Conservation (phyloP, 2,888 invertebrate genomes). For the Isoperla grammatica region DNA sequence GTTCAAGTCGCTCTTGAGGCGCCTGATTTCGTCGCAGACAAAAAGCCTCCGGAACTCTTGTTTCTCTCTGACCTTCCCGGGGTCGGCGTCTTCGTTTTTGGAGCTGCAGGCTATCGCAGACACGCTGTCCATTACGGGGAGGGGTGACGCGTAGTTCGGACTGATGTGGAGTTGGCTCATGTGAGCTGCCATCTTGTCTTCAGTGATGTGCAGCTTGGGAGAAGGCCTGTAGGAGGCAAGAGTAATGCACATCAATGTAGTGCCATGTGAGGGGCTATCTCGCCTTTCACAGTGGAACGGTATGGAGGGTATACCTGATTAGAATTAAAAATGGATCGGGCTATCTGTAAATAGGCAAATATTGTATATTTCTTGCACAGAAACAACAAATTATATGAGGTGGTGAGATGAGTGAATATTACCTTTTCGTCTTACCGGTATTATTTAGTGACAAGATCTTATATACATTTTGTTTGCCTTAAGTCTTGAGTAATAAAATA, state of each 20-base stretch:
- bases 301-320: too few relatives aligned
- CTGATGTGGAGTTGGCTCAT: conserved; percentile 68
- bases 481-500: neutral
- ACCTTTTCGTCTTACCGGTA: too few relatives aligned
- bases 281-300: neutral
- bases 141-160: conserved; percentile 38
- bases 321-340: too few relatives aligned
- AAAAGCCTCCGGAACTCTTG: neutral
- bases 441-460: too few relatives aligned
- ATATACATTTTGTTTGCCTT: too few relatives aligned
- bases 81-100: neutral
- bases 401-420: too few relatives aligned
- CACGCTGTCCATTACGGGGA: conserved; percentile 30
- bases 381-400: too few relatives aligned
- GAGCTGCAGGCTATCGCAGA: neutral
- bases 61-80: neutral
- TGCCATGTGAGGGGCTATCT: neutral
- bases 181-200: conserved; percentile 79
- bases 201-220: conserved; percentile 70
- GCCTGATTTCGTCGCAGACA: conserved; percentile 6
- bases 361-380: too few relatives aligned
- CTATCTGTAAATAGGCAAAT: too few relatives aligned
- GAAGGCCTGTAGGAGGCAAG: conserved; percentile 12
- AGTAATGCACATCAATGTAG: neutral
- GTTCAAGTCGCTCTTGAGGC: neutral